phyloP scores from a whole-genome alignment of 2,888 invertebrate genomes.

The Nineta flava region DNA sequence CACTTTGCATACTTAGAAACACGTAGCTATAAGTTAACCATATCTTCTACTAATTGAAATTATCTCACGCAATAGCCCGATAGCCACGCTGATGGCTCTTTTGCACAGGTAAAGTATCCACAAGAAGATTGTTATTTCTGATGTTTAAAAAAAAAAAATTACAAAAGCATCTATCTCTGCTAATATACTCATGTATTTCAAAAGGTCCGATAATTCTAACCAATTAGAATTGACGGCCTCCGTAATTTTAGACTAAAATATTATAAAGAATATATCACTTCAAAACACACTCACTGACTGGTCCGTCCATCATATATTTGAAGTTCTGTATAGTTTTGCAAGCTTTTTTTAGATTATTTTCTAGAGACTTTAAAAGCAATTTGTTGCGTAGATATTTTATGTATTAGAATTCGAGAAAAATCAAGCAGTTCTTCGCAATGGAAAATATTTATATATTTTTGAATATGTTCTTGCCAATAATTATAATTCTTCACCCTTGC shows the following conservation, averaged over 20 bases:
- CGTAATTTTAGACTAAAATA: background rate
- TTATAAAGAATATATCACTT: too few species aligned
- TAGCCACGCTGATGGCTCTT: slow-evolving; percentile 90
- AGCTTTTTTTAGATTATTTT: too few species aligned
- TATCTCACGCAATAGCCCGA: slow-evolving; percentile 73
- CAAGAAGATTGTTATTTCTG: background rate
- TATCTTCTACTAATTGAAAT: slow-evolving; percentile 18
- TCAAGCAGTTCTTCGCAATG: too few species aligned
- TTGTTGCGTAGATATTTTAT: too few species aligned
- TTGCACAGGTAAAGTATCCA: slow-evolving; percentile 73
- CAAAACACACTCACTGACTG: too few species aligned
- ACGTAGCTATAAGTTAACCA: background rate
- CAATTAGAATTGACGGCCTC: background rate
- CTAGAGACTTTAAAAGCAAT: too few species aligned
- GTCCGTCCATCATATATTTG: too few species aligned
- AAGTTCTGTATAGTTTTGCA: too few species aligned
- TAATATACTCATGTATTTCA: background rate
- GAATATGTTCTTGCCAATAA: too few species aligned
- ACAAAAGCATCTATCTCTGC: background rate
- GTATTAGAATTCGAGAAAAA: too few species aligned
- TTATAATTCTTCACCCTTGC: too few species aligned
- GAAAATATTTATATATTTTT: too few species aligned
- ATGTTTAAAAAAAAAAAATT: background rate
- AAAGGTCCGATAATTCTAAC: background rate
- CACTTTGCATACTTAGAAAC: background rate